A percentile compares a stretch with the other conserved stretches of the same genome.
Evolutionary conservation across 2,888 invertebrate species (phyloP).

Genomic region (Tenthredo livida): DNA sequence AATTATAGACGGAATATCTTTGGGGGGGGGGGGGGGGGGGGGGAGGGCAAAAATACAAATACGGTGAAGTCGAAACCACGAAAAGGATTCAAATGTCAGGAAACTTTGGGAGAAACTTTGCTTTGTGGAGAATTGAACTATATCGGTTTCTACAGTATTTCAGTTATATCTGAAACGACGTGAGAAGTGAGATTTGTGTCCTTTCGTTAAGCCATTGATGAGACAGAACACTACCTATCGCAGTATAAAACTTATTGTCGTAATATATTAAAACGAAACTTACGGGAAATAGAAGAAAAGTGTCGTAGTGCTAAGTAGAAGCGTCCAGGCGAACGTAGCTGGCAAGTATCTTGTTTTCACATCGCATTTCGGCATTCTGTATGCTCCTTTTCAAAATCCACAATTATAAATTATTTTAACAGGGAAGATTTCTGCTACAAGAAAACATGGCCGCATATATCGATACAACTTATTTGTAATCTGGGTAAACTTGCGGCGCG

Average conservation of each 20-base stretch:
- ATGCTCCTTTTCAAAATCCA: slow-evolving; percentile 43
- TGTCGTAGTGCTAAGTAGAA: slow-evolving; percentile 95
- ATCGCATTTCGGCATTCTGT: slow-evolving; percentile 96
- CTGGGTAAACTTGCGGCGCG: slow-evolving; percentile 61
- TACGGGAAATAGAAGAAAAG: slow-evolving; percentile 99
- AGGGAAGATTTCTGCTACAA: slow-evolving; percentile 75
- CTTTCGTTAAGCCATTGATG: not conserved
- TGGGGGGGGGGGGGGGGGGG: not conserved
- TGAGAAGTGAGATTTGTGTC: not conserved
- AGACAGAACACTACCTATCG: not conserved
- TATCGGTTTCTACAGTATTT: too few relatives aligned
- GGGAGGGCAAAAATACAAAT: not conserved
- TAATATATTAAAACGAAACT: slow-evolving; percentile 81
- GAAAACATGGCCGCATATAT: slow-evolving; percentile 78
- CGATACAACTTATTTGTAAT: slow-evolving; percentile 64
- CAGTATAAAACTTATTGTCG: not conserved
- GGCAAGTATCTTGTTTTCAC: slow-evolving; percentile 98
- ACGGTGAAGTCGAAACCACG: not conserved
- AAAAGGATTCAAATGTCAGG: not conserved
- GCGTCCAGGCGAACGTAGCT: slow-evolving; percentile 98
- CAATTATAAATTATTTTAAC: slow-evolving; percentile 61
- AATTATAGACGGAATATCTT: not conserved
- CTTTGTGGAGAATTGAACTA: not conserved
- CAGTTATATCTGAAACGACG: not conserved
- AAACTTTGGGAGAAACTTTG: not conserved